Evolutionary conservation across 2,888 invertebrate species (phyloP).

Genomic region (Aleiodes testaceus): DNA sequence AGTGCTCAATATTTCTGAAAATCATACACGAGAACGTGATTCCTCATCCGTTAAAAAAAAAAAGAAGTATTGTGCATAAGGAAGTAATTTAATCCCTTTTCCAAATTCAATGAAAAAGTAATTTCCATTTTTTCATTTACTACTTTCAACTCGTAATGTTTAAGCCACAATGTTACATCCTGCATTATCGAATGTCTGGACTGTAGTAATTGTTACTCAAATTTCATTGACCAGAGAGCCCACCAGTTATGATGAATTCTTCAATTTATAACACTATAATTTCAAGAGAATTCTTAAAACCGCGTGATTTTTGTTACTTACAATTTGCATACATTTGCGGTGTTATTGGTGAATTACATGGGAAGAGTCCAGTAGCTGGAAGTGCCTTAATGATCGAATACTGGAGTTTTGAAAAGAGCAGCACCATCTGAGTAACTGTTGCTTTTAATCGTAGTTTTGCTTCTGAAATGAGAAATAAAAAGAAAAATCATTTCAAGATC

Average conservation of each 20-base stretch:
- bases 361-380: slow-evolving; percentile 75
- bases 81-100: too few relatives aligned
- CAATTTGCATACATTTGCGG: slow-evolving; percentile 80
- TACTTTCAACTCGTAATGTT: too few relatives aligned
- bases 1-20: too few relatives aligned
- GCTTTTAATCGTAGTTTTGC: slow-evolving; percentile 65
- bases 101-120: too few relatives aligned
- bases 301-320: slow-evolving; percentile 68
- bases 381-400: slow-evolving; percentile 77
- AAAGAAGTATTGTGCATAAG: not conserved
- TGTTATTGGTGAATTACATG: slow-evolving; percentile 79
- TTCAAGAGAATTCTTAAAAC: not conserved
- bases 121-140: too few relatives aligned
- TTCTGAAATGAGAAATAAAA: slow-evolving; percentile 56
- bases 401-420: slow-evolving; percentile 81
- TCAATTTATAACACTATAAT: too few relatives aligned
- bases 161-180: too few relatives aligned
- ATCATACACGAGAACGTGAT: not conserved
- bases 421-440: slow-evolving; percentile 78
- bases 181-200: too few relatives aligned
- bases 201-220: too few relatives aligned
- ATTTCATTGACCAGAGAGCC: too few relatives aligned
- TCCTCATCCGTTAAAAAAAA: too few relatives aligned
- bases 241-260: too few relatives aligned
- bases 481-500: slow-evolving; percentile 7